Conservation (phyloP, 2,113 vertebrate species). For the Rhineura floridana region DNA sequence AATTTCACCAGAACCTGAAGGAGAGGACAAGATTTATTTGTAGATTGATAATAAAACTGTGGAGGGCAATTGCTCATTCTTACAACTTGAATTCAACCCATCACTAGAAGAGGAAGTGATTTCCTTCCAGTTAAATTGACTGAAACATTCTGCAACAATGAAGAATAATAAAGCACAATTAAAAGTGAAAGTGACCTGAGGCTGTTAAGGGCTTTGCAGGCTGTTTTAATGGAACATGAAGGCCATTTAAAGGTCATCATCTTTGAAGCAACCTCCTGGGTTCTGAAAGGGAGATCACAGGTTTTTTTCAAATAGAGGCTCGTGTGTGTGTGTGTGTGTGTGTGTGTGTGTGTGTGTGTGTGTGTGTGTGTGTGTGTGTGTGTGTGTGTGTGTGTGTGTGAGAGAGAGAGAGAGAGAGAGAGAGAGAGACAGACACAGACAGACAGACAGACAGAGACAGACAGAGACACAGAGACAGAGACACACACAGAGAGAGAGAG, state of each 20-base stretch:
- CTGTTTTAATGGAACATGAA: slow-evolving; percentile 66
- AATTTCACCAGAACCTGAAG: slow-evolving; percentile 28
- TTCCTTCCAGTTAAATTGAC: slow-evolving; percentile 73
- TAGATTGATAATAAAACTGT: slow-evolving; percentile 70
- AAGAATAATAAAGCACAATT: slow-evolving; percentile 77
- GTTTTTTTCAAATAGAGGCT: slow-evolving; percentile 34
- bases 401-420: too few relatives aligned
- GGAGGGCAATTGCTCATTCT: slow-evolving; percentile 68
- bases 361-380: too few relatives aligned
- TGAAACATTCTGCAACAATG: slow-evolving; percentile 70
- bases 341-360: neutral
- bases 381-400: too few relatives aligned
- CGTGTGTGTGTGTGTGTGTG: neutral
- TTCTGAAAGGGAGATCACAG: slow-evolving; percentile 45
- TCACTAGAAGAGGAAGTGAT: slow-evolving; percentile 62
- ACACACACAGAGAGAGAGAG: too few relatives aligned
- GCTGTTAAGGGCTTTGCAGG: slow-evolving; percentile 63
- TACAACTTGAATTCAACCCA: slow-evolving; percentile 69
- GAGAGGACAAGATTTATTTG: slow-evolving; percentile 55
- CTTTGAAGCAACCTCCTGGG: slow-evolving; percentile 64
- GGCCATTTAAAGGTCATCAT: slow-evolving; percentile 69
- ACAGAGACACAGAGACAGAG: too few relatives aligned
- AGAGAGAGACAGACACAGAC: too few relatives aligned
- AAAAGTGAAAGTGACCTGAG: slow-evolving; percentile 74
- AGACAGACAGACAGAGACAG: neutral